These are phyloP conservation scores for Carollia perspicillata DNA, from an alignment of 2,113 vertebrate species.

Conservation along the genomic window DNA sequence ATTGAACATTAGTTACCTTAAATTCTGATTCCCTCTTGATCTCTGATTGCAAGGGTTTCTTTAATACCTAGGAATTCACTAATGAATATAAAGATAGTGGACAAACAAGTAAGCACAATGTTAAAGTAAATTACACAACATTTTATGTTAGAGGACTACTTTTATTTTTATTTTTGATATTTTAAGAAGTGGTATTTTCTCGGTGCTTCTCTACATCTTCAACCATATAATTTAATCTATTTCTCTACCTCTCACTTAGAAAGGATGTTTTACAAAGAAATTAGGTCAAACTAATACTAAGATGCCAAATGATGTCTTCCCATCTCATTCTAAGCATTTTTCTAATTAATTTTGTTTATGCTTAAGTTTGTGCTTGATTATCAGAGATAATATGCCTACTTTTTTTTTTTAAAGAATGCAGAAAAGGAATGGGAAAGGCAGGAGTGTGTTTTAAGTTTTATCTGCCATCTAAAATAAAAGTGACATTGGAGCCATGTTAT, in stretches of 20 bases:
- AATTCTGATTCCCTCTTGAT: not conserved
- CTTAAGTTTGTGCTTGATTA: slow-evolving; percentile 5
- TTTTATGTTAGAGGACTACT: not conserved
- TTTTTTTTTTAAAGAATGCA: not conserved
- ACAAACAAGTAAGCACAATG: not conserved
- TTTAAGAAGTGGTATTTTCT: not conserved
- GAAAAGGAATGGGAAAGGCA: not conserved
- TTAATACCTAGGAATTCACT: not conserved
- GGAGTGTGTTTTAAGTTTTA: not conserved
- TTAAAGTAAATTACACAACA: not conserved
- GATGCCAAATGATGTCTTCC: not conserved
- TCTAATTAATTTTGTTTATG: not conserved
- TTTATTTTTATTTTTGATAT: not conserved
- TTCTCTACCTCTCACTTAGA: not conserved
- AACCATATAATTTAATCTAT: not conserved
- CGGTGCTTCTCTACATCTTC: not conserved
- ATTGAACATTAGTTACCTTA: not conserved
- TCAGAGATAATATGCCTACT: not conserved
- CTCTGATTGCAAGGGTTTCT: not conserved
- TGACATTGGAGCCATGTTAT: not conserved
- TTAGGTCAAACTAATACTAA: not conserved
- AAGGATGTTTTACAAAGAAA: not conserved
- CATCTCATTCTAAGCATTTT: not conserved
- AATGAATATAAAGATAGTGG: not conserved
- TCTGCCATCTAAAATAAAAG: not conserved